These are phyloP conservation scores for Diabrotica virgifera DNA, from an alignment of 1,140 invertebrate species.

Conservation along the genomic window DNA sequence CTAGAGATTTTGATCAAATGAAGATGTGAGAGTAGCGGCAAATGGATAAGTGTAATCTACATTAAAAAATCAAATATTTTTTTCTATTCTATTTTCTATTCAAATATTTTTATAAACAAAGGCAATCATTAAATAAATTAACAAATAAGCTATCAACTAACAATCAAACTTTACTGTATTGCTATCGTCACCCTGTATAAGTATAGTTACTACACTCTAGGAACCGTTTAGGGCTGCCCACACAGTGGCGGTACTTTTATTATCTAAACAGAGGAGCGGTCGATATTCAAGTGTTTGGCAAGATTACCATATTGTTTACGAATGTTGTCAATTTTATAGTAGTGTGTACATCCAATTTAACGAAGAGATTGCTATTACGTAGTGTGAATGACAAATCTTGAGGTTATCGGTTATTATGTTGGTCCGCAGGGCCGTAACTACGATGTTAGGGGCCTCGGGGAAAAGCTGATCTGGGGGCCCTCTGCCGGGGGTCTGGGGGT, in stretches of 20 bases:
- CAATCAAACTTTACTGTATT: not conserved
- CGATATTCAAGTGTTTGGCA: slow-evolving; percentile 4
- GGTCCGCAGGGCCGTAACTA: no score
- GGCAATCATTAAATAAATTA: not conserved
- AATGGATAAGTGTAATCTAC: no score
- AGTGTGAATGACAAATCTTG: not conserved
- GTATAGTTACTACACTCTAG: slow-evolving; percentile 13
- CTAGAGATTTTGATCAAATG: no score
- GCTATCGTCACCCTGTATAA: no score
- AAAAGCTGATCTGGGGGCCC: no score
- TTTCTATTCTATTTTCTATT: no score
- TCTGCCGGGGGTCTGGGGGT: no score
- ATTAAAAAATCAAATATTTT: no score
- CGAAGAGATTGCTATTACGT: not conserved
- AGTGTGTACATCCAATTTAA: not conserved
- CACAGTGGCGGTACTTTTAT: slow-evolving; percentile 25
- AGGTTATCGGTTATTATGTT: not conserved
- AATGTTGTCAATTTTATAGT: slow-evolving; percentile 12
- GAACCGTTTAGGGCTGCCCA: slow-evolving; percentile 26
- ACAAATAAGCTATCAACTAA: not conserved
- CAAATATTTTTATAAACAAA: not conserved
- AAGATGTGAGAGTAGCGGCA: no score
- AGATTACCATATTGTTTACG: slow-evolving; percentile 3
- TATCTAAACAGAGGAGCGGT: slow-evolving; percentile 30
- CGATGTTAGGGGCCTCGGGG: no score